Conservation (phyloP, 2,888 invertebrate species). For the Brenthis ino region DNA sequence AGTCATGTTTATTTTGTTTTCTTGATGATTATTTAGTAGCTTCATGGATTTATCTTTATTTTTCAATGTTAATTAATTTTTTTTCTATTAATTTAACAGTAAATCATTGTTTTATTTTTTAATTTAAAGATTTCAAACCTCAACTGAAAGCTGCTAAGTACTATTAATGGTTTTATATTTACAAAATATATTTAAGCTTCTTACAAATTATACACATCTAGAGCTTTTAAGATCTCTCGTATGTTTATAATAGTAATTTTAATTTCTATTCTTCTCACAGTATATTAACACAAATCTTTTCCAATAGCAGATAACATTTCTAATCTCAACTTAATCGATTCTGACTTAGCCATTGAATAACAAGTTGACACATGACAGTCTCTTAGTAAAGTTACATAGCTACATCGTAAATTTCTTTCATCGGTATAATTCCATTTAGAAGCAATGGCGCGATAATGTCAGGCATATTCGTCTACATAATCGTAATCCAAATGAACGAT, state of each 20-base stretch:
- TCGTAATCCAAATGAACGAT: slow-evolving; percentile 76
- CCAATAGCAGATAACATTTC: slow-evolving; percentile 19
- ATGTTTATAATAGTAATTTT: neutral
- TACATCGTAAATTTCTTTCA: slow-evolving; percentile 32
- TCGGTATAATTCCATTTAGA: slow-evolving; percentile 53
- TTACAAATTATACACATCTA: no score
- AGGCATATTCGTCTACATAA: slow-evolving; percentile 72
- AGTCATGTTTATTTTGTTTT: neutral
- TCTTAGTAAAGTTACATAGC: slow-evolving; percentile 20
- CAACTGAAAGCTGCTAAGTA: no score
- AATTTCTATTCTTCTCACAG: neutral
- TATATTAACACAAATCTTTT: slow-evolving; percentile 8
- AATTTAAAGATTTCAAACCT: no score
- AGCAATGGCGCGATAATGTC: slow-evolving; percentile 70
- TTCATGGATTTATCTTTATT: no score
- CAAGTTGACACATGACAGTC: slow-evolving; percentile 39
- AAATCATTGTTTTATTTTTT: no score
- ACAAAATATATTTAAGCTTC: no score
- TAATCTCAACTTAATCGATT: slow-evolving; percentile 25
- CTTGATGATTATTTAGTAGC: neutral
- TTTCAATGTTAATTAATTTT: no score
- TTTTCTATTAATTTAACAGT: no score
- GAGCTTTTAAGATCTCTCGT: neutral
- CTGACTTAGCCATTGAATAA: slow-evolving; percentile 26
- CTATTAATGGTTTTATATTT: no score